Percentiles rank a stretch among this genome's conserved stretches.
Evolutionary conservation across 2,797 vertebrate species (phyloP).

Genomic region (Dermochelys coriacea): DNA sequence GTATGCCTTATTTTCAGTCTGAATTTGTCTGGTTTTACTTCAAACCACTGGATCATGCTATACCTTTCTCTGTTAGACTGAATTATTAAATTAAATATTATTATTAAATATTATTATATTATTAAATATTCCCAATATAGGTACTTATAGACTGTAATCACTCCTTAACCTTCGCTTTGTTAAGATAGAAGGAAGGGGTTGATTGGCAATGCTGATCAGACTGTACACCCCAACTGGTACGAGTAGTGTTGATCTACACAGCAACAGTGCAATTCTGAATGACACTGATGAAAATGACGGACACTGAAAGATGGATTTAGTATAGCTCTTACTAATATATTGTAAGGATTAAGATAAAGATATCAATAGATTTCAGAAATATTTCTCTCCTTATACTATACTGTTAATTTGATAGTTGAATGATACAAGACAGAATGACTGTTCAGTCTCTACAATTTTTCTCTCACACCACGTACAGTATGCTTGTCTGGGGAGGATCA

Average conservation of each 20-base stretch:
- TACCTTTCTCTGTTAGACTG: no score
- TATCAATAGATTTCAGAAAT: not conserved
- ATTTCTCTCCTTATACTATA: not conserved
- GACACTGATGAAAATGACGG: not conserved
- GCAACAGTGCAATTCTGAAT: not conserved
- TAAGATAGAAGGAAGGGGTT: not conserved
- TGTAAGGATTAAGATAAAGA: not conserved
- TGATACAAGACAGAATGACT: not conserved
- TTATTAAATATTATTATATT: no score
- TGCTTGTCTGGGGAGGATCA: not conserved
- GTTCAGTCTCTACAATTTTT: not conserved
- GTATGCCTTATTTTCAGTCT: no score
- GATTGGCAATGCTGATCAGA: not conserved
- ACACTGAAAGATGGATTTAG: not conserved
- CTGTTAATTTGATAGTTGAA: not conserved
- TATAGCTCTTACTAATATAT: not conserved
- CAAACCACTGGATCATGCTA: no score
- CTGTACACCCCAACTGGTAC: not conserved
- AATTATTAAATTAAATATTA: no score
- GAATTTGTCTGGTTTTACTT: no score
- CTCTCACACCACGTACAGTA: not conserved
- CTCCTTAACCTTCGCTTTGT: not conserved
- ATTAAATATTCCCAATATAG: no score
- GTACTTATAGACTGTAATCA: no score
- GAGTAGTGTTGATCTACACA: accelerated